Conservation (phyloP, 2,113 vertebrate species). For the Etheostoma spectabile region DNA sequence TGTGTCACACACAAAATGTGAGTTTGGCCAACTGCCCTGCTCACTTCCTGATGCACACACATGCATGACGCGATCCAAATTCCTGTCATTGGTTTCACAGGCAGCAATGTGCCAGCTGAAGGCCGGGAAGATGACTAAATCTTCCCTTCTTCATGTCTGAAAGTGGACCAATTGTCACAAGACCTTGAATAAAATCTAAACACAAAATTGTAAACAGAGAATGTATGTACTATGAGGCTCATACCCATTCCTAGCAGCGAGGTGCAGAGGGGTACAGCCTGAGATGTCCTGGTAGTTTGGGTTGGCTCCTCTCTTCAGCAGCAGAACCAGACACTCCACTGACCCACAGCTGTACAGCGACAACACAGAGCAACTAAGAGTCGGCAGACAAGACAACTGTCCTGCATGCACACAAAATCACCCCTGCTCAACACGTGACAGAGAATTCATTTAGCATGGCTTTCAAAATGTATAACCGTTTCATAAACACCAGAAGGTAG, state of each 20-base stretch:
- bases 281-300: constrained; percentile 99
- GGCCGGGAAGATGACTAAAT: neutral
- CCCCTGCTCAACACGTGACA: neutral
- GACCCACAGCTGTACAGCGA: constrained; percentile 91
- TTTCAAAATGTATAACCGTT: too few relatives aligned
- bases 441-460: too few relatives aligned
- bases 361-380: neutral
- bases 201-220: neutral
- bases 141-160: too few relatives aligned
- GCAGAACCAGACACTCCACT: constrained; percentile 94
- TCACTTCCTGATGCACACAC: too few relatives aligned
- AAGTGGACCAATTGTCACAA: neutral
- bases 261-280: constrained; percentile 96
- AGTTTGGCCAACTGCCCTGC: too few relatives aligned
- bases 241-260: constrained; percentile 98
- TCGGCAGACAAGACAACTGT: neutral
- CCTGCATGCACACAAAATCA: neutral
- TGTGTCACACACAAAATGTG: too few relatives aligned
- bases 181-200: neutral
- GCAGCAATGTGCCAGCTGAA: neutral
- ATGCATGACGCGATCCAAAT: too few relatives aligned
- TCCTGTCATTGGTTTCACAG: neutral
- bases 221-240: neutral
- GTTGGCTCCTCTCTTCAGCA: constrained; percentile 96
- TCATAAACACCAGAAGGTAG: neutral